These are phyloP conservation scores for Metalampra italica DNA, from an alignment of 2,888 invertebrate genomes.

Conservation along the genomic window DNA sequence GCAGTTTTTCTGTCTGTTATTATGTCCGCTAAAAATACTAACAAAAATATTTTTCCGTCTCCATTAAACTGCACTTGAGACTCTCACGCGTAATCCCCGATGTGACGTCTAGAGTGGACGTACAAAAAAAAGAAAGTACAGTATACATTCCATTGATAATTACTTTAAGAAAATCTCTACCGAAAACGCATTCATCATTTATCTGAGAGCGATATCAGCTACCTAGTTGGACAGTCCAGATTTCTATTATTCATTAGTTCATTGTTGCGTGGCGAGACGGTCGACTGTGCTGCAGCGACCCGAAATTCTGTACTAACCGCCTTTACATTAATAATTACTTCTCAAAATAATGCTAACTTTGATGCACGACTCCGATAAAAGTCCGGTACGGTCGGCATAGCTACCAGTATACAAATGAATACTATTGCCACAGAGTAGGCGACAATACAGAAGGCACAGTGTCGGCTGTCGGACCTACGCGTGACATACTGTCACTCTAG, in stretches of 20 bases:
- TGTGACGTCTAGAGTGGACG: conserved; percentile 5
- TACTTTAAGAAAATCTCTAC: conserved; percentile 53
- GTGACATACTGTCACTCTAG: neutral
- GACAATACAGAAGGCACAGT: conserved; percentile 5
- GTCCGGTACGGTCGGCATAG: conserved; percentile 30
- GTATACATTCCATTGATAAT: conserved; percentile 51
- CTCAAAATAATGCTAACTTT: conserved; percentile 73
- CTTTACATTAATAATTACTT: conserved; percentile 76
- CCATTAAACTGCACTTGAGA: neutral
- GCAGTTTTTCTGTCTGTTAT: conserved; percentile 60
- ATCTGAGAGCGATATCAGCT: conserved; percentile 63
- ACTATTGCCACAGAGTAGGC: conserved; percentile 6
- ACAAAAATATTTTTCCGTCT: conserved; percentile 7
- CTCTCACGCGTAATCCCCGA: conserved; percentile 4
- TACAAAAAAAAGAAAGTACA: conserved; percentile 30
- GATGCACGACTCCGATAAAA: conserved; percentile 72
- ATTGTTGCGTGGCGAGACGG: conserved; percentile 44
- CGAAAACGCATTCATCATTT: conserved; percentile 68
- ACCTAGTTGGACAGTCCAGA: conserved; percentile 55
- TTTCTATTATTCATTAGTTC: conserved; percentile 73
- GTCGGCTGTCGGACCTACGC: neutral
- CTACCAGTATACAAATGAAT: conserved; percentile 10
- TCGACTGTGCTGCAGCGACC: conserved; percentile 54
- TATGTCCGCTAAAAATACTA: conserved; percentile 36
- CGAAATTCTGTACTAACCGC: conserved; percentile 75